Evolutionary conservation across 1,140 invertebrate species (phyloP).

Genomic region (Pseudomyrmex cubaensis): DNA sequence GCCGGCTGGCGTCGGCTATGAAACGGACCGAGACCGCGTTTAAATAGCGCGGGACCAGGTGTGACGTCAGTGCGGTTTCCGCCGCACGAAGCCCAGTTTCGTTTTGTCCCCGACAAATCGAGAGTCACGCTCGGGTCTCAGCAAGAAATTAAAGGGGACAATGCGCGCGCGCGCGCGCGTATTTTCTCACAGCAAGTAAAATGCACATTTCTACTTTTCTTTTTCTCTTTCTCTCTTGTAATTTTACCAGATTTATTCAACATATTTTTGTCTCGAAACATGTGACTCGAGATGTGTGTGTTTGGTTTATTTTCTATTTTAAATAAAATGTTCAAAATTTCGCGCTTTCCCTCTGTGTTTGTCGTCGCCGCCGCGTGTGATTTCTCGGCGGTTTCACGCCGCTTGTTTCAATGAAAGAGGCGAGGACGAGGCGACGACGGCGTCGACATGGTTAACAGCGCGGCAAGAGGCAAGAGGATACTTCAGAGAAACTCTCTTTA

Average conservation of each 20-base stretch:
- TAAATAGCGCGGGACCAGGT: slow-evolving; percentile 67
- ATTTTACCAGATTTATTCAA: neutral
- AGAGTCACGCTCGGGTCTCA: neutral
- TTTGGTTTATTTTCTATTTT: neutral
- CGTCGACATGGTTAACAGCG: slow-evolving; percentile 43
- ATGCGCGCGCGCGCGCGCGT: too few relatives aligned
- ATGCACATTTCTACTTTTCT: neutral
- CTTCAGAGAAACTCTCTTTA: slow-evolving; percentile 48
- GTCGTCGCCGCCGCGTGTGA: slow-evolving; percentile 17
- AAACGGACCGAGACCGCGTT: slow-evolving; percentile 58
- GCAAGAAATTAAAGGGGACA: neutral
- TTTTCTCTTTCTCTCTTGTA: neutral
- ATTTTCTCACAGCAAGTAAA: neutral
- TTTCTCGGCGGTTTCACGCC: slow-evolving; percentile 50
- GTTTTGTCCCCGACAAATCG: slow-evolving; percentile 6
- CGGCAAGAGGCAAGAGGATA: slow-evolving; percentile 27
- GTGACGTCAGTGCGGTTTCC: slow-evolving; percentile 70
- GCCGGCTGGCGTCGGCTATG: slow-evolving; percentile 5
- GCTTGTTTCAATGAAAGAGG: slow-evolving; percentile 53
- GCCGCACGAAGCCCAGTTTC: slow-evolving; percentile 23
- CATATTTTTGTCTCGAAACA: neutral
- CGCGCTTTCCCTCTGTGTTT: neutral
- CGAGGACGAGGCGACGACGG: neutral
- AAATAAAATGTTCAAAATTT: slow-evolving; percentile 22
- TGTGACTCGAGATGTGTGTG: too few relatives aligned